These are phyloP conservation scores for Hypsibius dujardini DNA, from an alignment of 1,140 invertebrate genomes.

Conservation along the genomic window DNA sequence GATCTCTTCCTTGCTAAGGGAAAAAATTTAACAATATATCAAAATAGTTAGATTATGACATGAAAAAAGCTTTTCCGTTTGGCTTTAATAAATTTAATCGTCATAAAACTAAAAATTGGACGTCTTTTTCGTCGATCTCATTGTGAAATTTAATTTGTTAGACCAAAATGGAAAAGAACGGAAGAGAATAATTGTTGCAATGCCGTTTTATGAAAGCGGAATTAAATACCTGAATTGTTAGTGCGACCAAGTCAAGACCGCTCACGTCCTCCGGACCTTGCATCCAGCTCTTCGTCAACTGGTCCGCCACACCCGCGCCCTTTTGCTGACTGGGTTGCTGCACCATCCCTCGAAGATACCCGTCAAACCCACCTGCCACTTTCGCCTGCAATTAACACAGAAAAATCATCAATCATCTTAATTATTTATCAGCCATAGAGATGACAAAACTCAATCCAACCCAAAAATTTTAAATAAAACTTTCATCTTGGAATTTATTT, in stretches of 20 bases:
- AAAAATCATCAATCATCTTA: too few species aligned
- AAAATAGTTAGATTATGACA: background rate
- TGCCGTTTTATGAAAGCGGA: background rate
- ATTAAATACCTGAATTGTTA: background rate
- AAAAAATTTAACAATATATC: background rate
- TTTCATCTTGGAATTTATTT: too few species aligned
- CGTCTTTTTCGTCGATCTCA: background rate
- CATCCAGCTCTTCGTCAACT: background rate
- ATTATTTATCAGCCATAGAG: background rate
- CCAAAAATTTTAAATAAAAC: too few species aligned
- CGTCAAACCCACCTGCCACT: background rate
- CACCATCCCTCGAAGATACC: constrained; percentile 1
- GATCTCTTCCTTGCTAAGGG: constrained; percentile 38
- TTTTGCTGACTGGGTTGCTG: background rate
- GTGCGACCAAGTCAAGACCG: background rate
- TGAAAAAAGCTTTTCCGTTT: background rate
- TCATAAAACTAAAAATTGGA: background rate
- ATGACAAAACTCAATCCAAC: background rate
- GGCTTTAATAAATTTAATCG: background rate
- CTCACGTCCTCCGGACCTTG: background rate
- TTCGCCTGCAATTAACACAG: background rate
- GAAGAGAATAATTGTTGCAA: background rate
- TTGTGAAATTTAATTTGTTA: background rate
- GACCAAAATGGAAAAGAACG: background rate
- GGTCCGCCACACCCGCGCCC: background rate